Evolutionary conservation across 2,797 vertebrate genomes (phyloP), one percentile per base, ranked within the genome.

Genomic region (Melanotaenia parkinsoni): DNA sequence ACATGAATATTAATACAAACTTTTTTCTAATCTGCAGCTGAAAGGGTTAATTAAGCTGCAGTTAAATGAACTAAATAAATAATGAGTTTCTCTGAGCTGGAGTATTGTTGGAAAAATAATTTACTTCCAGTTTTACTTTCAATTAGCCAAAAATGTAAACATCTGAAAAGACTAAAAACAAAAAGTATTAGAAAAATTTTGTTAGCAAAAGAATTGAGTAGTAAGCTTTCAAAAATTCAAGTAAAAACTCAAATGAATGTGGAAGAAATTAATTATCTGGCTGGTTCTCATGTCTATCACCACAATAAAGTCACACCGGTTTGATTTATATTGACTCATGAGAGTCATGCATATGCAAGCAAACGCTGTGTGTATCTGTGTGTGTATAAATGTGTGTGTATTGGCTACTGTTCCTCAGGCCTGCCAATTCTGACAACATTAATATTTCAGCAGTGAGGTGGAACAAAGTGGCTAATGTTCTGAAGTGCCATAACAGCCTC

Each of bases 361-460:
- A 56, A 56, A 18, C 8, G 63, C 33, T 50, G 11, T 43, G 40
- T 37, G 32, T 30, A 22, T 56, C 12, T 63, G 26, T 56, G 11
- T 37, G 43, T 45, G 22, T 57, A 43, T 63, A 35, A 47, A 26
- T 57, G 4, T 58, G 35, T 63, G 53, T 69, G 20, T 68, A 37
- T 71, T 28, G 38, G 8, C 59, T 45, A 32, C 37, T 65, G 54
- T 43, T 74, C 45, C 38, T 43, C 45, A 69, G 43, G 59, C 63
- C 53, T 74, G 76, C 71, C 63, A 84, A 80, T 60, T 83, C 81
- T 79, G 73, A 84, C 78, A 67, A 67, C 81, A 90, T 88, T 87
- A 86, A 91, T 91, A 90, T 92, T 93, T 91, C 75, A 92, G 60
- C 63, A 67, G 75, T 59, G 58, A 83, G 81, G 75, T 87, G 79